Evolutionary conservation across 1,140 invertebrate species (phyloP).

Genomic region (Campodea augens): DNA sequence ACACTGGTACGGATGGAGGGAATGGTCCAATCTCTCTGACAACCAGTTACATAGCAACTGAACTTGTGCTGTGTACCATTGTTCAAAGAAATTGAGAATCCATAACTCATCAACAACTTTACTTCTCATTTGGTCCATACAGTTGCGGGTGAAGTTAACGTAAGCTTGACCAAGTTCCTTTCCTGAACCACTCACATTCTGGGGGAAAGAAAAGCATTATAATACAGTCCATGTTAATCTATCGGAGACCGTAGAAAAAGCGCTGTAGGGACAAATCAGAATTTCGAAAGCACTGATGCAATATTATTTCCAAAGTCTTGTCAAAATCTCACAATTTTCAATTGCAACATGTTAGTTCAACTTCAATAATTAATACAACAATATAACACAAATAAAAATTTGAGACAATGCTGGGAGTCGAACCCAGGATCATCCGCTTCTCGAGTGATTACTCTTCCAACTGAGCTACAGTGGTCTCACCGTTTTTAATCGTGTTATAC

Average conservation of each 20-base stretch:
- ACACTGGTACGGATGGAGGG: conserved; percentile 90
- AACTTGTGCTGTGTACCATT: conserved; percentile 92
- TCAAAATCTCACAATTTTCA: too few relatives aligned
- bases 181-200: conserved; percentile 78
- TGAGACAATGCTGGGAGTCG: too few relatives aligned
- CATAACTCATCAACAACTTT: conserved; percentile 94
- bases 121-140: conserved; percentile 92
- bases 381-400: too few relatives aligned
- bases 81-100: conserved; percentile 93
- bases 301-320: too few relatives aligned
- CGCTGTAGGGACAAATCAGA: conserved; percentile 24
- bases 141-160: conserved; percentile 90
- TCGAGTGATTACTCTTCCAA: too few relatives aligned
- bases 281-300: neutral
- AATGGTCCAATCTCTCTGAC: conserved; percentile 78
- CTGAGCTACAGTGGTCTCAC: too few relatives aligned
- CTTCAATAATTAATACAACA: too few relatives aligned
- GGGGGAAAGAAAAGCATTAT: conserved; percentile 14
- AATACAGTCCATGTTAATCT: neutral
- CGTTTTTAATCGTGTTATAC: too few relatives aligned
- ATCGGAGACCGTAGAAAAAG: conserved; percentile 16
- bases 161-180: conserved; percentile 92
- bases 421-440: too few relatives aligned
- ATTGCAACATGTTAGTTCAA: too few relatives aligned
- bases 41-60: conserved; percentile 89